These are phyloP conservation scores for Panurus biarmicus DNA, from an alignment of 2,113 vertebrate genomes.

Conservation along the genomic window DNA sequence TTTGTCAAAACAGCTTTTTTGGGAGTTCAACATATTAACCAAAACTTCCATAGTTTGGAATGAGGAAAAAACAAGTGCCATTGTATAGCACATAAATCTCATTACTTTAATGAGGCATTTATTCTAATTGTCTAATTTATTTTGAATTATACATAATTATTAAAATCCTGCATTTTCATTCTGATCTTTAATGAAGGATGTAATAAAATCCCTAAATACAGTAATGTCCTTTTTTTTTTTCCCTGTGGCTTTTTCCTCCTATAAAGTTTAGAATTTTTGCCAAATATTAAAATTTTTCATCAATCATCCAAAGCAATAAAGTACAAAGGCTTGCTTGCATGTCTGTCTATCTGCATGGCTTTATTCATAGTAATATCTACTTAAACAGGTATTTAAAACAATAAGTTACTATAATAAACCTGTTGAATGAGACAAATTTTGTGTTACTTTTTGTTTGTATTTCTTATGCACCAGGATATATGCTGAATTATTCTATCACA, in stretches of 20 bases:
- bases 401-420: background rate
- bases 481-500: background rate
- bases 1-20: background rate
- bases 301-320: background rate
- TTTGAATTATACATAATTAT: conserved; percentile 42
- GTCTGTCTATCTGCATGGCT: background rate
- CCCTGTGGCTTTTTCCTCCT: background rate
- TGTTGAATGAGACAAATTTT: background rate
- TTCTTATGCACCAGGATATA: background rate
- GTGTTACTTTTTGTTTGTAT: background rate
- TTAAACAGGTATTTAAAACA: background rate
- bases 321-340: background rate
- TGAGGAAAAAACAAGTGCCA: background rate
- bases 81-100: background rate
- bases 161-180: conserved; percentile 33
- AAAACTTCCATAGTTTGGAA: background rate
- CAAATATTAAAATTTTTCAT: background rate
- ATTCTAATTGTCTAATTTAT: conserved; percentile 32
- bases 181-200: conserved; percentile 56
- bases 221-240: background rate
- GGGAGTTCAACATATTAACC: background rate
- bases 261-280: background rate
- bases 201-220: conserved; percentile 24
- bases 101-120: conserved; percentile 19
- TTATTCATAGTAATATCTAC: background rate